These are phyloP conservation scores for Limnephilus lunatus DNA, from an alignment of 2,888 invertebrate species.

Conservation along the genomic window DNA sequence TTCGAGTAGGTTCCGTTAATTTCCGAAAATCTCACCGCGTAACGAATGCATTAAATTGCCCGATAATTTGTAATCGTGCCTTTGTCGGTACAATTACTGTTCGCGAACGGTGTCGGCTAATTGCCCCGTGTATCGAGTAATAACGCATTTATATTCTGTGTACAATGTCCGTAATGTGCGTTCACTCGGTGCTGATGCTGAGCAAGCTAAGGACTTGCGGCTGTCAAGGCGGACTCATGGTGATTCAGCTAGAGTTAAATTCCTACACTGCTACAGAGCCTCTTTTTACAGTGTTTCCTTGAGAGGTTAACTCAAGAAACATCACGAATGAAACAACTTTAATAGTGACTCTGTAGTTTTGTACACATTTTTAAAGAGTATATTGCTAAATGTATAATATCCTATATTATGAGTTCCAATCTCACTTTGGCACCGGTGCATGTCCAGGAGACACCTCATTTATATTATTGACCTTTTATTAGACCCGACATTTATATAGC, in stretches of 20 bases:
- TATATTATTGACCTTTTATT: too few species aligned
- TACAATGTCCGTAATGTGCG: neutral
- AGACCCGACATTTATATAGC: too few species aligned
- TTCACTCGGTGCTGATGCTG: neutral
- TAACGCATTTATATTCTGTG: slow-evolving; percentile 19
- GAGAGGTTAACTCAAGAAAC: neutral
- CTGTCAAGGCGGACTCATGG: neutral
- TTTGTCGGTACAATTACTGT: slow-evolving; percentile 42
- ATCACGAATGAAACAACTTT: neutral
- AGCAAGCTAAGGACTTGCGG: neutral
- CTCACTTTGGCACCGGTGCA: too few species aligned
- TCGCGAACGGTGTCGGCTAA: slow-evolving; percentile 43
- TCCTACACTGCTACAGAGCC: neutral
- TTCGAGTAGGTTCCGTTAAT: slow-evolving; percentile 41
- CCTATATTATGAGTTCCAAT: too few species aligned
- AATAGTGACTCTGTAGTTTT: neutral
- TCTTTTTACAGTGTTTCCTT: neutral
- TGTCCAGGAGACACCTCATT: too few species aligned
- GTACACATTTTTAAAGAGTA: neutral
- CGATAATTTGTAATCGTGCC: slow-evolving; percentile 46
- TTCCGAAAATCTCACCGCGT: slow-evolving; percentile 44
- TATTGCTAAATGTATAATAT: neutral
- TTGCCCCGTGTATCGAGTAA: slow-evolving; percentile 27
- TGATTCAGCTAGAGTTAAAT: neutral
- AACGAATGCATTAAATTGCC: slow-evolving; percentile 46